Base-by-base conservation (phyloP, 2,888 invertebrate species). In the Schizaphis graminum region DNA sequence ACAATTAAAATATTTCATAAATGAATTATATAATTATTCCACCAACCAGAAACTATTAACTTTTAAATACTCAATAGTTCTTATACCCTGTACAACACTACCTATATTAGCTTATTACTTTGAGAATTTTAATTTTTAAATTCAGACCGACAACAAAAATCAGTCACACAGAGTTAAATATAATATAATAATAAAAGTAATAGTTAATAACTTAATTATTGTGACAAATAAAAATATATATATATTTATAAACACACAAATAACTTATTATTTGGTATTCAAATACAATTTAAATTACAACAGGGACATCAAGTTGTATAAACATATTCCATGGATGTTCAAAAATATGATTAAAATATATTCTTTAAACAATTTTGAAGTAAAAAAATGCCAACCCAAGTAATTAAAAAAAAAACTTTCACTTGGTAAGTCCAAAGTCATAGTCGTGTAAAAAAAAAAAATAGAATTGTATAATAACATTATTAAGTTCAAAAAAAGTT, bases 11-110 rank as follows among this genome's bases (percentile, higher is more conserved):
- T 61, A 86, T 61, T 87, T 10, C 28, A n/a, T 86, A 44, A 11
- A 89, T 89, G 47, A 61, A 67, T 89, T n/a, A 89, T 57, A 87
- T 21, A 77, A 92, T 88, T 57, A 93, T 93, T 89, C 93, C 86
- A 94, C 94, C 61, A 44, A 28, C 49, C 61, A 88, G 86, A 3
- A 24, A 89, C 44, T 57, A 84, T 84, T 56, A 85, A 57, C 21
- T 44, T 91, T 94, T 86, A 47, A 56, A 90, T 85, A 94, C 94
- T 94, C 93, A 57, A 93, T 57, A 47, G 86, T 93, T 94, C 91
- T 94, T 91, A 91, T 91, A 94, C 94, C 94, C 94, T 94, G 94
- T 94, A 94, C 41, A 94, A 86, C 21, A 35, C 91, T 94, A 94
- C 44, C 21, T 35, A 77, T 35, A 77, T 47, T 61, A 53, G n/a